phyloP scores from a whole-genome alignment of 1,140 invertebrate species.

The Brachionus sp. region DNA sequence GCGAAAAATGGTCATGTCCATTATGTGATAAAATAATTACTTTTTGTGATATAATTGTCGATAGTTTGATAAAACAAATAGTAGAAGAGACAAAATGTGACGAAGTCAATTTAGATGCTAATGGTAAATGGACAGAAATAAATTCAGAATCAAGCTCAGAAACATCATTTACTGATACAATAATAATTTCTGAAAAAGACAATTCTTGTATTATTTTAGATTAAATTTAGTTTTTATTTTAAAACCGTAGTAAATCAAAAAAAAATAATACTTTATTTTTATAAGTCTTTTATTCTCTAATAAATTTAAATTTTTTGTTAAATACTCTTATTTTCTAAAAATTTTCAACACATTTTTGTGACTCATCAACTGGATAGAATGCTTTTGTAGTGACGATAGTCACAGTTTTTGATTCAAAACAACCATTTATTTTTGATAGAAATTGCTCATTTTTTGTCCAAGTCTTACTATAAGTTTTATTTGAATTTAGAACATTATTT shows the following conservation, averaged over 20 bases:
- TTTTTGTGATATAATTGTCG: conserved; percentile 84
- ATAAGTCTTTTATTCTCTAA: neutral
- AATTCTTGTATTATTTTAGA: conserved; percentile 24
- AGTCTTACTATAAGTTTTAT: neutral
- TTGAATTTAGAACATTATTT: neutral
- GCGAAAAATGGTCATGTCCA: conserved; percentile 95
- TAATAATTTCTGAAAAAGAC: neutral
- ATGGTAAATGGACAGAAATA: conserved; percentile 6
- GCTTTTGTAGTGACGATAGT: neutral
- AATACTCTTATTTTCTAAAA: neutral
- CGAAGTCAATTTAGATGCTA: conserved; percentile 15
- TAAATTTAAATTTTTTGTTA: neutral
- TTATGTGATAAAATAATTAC: conserved; percentile 86
- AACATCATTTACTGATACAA: neutral
- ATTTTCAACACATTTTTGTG: neutral
- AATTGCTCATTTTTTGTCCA: neutral
- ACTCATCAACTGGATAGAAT: neutral
- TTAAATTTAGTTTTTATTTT: neutral
- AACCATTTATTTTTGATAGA: neutral
- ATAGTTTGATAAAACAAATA: conserved; percentile 65
- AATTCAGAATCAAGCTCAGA: neutral
- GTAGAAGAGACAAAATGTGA: neutral
- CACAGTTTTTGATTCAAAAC: neutral
- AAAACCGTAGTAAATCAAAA: neutral
- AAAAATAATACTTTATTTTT: neutral